These are phyloP conservation scores for Aplysina aerophoba DNA, from an alignment of 37 sponge, comb jelly and placozoan genomes.

Conservation along the genomic window DNA sequence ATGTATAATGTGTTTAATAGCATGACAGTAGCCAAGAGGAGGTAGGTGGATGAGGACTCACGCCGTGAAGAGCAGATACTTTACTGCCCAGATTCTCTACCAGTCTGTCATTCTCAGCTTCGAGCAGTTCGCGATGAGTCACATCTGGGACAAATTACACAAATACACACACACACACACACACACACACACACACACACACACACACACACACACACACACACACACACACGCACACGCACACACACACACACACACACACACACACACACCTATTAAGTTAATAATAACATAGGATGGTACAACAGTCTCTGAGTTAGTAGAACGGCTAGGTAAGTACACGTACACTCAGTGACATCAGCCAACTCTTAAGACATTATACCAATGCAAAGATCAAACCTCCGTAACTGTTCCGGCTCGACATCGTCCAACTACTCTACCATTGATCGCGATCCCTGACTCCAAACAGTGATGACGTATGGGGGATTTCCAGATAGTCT, in stretches of 20 bases:
- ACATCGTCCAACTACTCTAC: no score
- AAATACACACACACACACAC: background rate
- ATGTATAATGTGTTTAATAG: background rate
- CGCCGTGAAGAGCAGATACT: conserved; percentile 64
- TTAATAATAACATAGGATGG: background rate
- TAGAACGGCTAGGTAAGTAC: no score
- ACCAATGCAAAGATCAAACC: background rate
- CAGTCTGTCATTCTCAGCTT: conserved; percentile 68
- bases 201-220: conserved; percentile 29
- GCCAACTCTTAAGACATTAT: background rate
- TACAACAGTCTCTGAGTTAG: no score
- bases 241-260: conserved; percentile 29
- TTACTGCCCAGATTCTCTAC: conserved; percentile 52
- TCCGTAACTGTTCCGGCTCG: background rate
- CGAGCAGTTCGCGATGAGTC: conserved; percentile 52
- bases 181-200: conserved; percentile 24
- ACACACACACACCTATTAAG: conserved; percentile 29
- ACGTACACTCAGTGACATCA: no score
- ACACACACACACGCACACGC: conserved; percentile 11
- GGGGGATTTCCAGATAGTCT: no score
- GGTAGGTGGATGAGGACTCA: conserved; percentile 25
- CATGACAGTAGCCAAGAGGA: background rate
- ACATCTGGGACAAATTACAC: background rate
- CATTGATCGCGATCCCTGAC: no score
- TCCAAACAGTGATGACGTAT: no score